A percentile compares a stretch with the other conserved stretches of the same genome.
phyloP scores from a whole-genome alignment of 2,797 vertebrate genomes.

The Sciurus vulgaris region DNA sequence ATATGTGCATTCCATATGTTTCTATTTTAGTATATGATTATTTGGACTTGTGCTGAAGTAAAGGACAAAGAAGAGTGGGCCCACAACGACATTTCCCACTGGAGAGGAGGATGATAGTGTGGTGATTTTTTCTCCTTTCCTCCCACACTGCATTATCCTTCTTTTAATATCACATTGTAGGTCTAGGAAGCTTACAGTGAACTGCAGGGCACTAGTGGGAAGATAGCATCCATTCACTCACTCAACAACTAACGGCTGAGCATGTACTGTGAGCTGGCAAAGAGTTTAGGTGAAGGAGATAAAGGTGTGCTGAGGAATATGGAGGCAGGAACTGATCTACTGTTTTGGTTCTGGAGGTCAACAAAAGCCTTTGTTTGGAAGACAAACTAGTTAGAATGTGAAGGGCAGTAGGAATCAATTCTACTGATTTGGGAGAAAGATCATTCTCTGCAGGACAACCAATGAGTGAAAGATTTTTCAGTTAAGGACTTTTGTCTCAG shows the following conservation, averaged over 20 bases:
- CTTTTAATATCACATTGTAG: background rate
- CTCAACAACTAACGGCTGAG: background rate
- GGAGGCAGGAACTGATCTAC: background rate
- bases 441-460: background rate
- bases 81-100: background rate
- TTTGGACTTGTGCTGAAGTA: background rate
- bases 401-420: background rate
- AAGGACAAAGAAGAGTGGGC: background rate
- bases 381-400: background rate
- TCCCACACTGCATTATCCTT: background rate
- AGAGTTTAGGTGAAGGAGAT: background rate
- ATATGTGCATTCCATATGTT: background rate
- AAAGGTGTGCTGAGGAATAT: background rate
- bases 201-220: background rate
- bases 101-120: background rate
- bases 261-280: background rate
- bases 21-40: constrained; percentile 15
- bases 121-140: background rate
- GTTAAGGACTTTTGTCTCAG: background rate
- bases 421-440: background rate
- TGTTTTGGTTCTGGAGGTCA: background rate
- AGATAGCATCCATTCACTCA: background rate
- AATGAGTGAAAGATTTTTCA: background rate
- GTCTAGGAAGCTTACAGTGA: background rate
- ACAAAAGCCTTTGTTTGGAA: background rate